Conservation (phyloP, 2,797 vertebrate genomes). For the Vespertilio murinus region DNA sequence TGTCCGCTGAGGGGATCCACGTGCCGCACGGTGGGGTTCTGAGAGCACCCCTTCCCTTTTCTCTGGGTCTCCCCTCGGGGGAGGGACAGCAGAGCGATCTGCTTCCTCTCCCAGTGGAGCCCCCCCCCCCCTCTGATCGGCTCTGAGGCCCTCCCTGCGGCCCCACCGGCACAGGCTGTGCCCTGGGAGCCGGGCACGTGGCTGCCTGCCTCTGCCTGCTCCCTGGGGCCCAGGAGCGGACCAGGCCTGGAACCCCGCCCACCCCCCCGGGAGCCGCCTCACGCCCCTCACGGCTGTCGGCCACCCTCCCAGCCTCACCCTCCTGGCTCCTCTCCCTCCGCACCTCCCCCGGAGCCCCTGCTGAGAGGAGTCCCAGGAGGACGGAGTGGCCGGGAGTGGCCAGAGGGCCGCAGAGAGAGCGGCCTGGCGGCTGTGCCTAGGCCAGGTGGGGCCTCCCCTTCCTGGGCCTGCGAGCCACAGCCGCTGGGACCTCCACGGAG, state of each 20-base stretch:
- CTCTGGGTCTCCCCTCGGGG: fast-evolving
- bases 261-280: neutral
- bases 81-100: neutral
- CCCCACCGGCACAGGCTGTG: fast-evolving
- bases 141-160: neutral
- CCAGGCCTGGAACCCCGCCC: neutral
- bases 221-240: no score
- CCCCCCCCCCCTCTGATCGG: fast-evolving
- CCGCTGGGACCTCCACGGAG: slow-evolving; percentile 27
- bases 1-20: fast-evolving
- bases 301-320: neutral
- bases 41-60: no score
- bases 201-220: no score
- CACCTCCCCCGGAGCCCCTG: neutral
- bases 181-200: fast-evolving
- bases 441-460: neutral
- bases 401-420: no score
- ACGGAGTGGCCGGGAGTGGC: neutral
- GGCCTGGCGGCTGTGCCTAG: no score
- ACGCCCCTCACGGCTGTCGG: neutral
- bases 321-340: no score
- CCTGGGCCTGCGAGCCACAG: neutral
- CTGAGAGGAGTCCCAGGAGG: neutral
- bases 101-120: neutral
- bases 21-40: fast-evolving